Evolutionary conservation across 2,113 vertebrate species (phyloP).

Genomic region (Ctenodactylus gundi): DNA sequence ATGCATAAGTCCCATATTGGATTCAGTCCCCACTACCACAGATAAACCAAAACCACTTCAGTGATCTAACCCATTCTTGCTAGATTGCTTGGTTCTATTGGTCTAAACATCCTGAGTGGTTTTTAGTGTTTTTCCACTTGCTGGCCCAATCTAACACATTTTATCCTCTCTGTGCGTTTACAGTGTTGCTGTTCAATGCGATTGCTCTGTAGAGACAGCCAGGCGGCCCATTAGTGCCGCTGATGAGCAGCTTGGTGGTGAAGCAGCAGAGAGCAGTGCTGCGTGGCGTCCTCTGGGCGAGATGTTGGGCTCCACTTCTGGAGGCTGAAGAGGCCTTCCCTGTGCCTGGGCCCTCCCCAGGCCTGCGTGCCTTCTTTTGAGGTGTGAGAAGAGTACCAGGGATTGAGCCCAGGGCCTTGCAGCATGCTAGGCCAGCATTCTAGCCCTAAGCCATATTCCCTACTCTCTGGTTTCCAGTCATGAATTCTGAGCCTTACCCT

Average conservation of each 20-base stretch:
- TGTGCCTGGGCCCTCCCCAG: neutral
- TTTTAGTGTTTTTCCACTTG: neutral
- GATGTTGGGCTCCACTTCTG: constrained; percentile 10
- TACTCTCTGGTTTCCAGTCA: neutral
- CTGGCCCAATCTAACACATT: constrained; percentile 10
- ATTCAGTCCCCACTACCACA: neutral
- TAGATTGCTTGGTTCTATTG: neutral
- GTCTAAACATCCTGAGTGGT: constrained; percentile 5
- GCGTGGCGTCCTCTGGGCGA: neutral
- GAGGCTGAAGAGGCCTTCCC: neutral
- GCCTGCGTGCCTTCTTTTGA: neutral
- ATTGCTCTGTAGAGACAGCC: constrained; percentile 27
- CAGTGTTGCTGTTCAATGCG: constrained; percentile 46
- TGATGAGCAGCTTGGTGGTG: constrained; percentile 32
- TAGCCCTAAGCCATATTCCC: neutral
- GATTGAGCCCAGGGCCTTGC: neutral
- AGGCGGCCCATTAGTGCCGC: neutral
- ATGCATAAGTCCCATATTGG: neutral
- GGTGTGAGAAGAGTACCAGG: neutral
- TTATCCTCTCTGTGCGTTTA: constrained; percentile 20
- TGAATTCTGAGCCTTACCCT: neutral
- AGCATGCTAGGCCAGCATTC: neutral
- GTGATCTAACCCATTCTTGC: neutral
- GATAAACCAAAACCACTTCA: neutral
- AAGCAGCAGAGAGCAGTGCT: neutral